Base-by-base conservation (phyloP, 2,113 vertebrate species). In the Echinops telfairi region DNA sequence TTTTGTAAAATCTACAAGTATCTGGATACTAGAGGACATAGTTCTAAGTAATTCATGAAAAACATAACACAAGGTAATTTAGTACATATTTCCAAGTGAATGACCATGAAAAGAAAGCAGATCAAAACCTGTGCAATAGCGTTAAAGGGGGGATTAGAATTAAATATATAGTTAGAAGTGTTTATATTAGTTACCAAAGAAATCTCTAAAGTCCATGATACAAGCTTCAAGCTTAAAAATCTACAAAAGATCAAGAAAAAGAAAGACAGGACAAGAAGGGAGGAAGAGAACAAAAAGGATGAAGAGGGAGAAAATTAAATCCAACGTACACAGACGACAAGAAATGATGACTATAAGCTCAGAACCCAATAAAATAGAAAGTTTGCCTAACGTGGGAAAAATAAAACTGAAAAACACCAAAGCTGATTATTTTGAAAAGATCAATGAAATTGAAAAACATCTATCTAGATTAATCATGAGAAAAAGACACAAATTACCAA, bases 231-330 rank as follows among this genome's bases (percentile, higher is more conserved):
- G 11, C 10, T 57, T 31, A 62, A 75, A 31, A 58, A 73, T 1
- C 38, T 53, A 12, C 19, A 36, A 57, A 57, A 38, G 20, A 58
- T 25, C 2, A 10, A 43, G 16, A 17, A n/a, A 6, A 53, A 0
- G 5, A 81, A 10, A 2, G 68, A 1, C 40, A 40, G 64, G 14
- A 31, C 7, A 68, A 22, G 25, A 68, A 31, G 64, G 29, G 64
- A 12, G 11, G 10, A 68, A n/a, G 11, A 16, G 4, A 12, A 4
- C 20, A 16, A 31, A 10, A 11, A 22, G 7, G 25, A 38, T 57
- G 10, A 81, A 38, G 16, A 53, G 0, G 78, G 22, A 79, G 23
- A 9, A 92, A 92, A 85, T 80, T 81, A 85, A 94, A 89, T 73
- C 16, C 53, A 73, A 43, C 12, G 3, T 68, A 66, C 79, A 17